Conservation (phyloP, 2,113 vertebrate genomes). For the Tyto alba region DNA sequence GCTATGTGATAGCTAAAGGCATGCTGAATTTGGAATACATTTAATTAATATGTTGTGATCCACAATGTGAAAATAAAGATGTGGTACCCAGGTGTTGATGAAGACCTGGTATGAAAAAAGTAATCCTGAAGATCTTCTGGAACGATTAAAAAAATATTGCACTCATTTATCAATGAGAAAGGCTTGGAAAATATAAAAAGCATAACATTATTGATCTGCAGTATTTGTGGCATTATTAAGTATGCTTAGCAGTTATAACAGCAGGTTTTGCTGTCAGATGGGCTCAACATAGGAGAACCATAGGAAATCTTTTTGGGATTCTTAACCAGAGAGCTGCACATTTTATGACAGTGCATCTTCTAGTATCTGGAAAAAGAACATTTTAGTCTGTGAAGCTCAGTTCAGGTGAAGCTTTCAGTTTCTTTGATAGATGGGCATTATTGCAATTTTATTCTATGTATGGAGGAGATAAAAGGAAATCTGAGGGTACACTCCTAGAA, state of each 20-base stretch:
- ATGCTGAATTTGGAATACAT: not conserved
- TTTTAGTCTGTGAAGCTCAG: not conserved
- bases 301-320: not conserved
- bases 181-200: slow-evolving; percentile 3
- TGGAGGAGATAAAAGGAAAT: not conserved
- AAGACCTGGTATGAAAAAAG: slow-evolving; percentile 18
- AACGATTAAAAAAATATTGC: not conserved
- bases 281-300: not conserved
- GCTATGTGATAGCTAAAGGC: not conserved
- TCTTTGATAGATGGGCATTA: not conserved
- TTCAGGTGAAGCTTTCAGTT: not conserved
- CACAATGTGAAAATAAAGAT: not conserved
- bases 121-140: not conserved
- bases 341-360: not conserved
- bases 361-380: not conserved
- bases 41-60: not conserved
- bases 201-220: slow-evolving; percentile 1
- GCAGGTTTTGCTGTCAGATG: not conserved
- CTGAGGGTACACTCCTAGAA: not conserved
- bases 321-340: not conserved
- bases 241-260: slow-evolving; percentile 6
- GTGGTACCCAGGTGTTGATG: not conserved
- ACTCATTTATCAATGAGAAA: slow-evolving; percentile 20
- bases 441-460: not conserved
- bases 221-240: slow-evolving; percentile 10